A percentile compares a stretch with the other conserved stretches of the same genome.
Conservation (phyloP, 2,113 vertebrate species). For the Silurus asotus region DNA sequence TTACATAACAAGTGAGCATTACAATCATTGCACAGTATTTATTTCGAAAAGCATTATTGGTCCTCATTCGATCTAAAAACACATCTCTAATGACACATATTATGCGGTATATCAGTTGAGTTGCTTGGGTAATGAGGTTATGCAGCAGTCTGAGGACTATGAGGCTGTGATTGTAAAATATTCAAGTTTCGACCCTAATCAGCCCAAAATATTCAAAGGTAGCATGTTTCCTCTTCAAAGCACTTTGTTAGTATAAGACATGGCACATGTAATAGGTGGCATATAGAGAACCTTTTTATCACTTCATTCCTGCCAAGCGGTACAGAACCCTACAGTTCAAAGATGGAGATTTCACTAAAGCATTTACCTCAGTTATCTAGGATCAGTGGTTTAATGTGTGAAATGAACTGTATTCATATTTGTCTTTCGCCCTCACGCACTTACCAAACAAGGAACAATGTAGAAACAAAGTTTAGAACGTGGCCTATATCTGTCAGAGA, state of each 20-base stretch:
- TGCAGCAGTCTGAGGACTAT: background rate
- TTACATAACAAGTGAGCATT: background rate
- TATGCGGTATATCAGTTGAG: background rate
- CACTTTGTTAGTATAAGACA: background rate
- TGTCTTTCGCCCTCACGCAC: slow-evolving; percentile 35
- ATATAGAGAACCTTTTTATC: background rate
- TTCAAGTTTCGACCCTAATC: background rate
- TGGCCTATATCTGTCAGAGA: slow-evolving; percentile 82
- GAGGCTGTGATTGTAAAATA: background rate
- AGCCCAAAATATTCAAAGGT: background rate
- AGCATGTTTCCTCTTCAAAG: background rate
- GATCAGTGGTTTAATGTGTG: background rate
- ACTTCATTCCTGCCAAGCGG: background rate
- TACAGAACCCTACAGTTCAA: background rate
- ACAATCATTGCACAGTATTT: background rate
- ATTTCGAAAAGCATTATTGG: background rate
- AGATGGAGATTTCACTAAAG: background rate
- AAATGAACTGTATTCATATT: background rate
- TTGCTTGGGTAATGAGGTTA: background rate
- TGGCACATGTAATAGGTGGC: background rate
- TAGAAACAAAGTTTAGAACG: slow-evolving; percentile 72
- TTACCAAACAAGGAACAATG: slow-evolving; percentile 64
- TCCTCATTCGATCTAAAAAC: background rate
- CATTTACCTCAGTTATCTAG: background rate
- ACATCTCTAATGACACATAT: background rate